These are phyloP conservation scores for Deroptyus accipitrinus DNA, from an alignment of 2,113 vertebrate genomes.

Conservation along the genomic window DNA sequence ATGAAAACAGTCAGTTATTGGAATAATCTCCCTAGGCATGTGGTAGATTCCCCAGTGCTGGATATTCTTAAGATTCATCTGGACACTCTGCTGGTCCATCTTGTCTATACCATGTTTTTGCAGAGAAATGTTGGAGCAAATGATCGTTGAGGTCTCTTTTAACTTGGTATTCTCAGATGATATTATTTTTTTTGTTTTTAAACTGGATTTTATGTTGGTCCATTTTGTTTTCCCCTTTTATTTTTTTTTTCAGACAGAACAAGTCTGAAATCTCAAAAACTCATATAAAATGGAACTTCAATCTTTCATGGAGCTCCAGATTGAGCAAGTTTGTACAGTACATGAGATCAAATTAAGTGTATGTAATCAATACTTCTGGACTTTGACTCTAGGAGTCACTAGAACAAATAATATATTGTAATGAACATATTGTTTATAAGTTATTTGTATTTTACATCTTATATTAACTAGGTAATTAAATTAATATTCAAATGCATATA, in stretches of 20 bases:
- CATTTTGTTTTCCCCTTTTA: background rate
- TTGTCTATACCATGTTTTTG: background rate
- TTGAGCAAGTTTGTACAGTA: background rate
- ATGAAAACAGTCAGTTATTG: background rate
- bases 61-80: background rate
- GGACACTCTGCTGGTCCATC: background rate
- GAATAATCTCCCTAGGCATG: background rate
- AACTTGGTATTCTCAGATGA: background rate
- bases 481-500: background rate
- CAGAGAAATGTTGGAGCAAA: background rate
- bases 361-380: background rate
- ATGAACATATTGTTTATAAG: background rate
- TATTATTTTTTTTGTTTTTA: background rate
- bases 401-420: background rate
- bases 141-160: background rate
- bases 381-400: background rate
- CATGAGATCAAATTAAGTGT: background rate
- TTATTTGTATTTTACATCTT: background rate
- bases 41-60: background rate
- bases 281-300: background rate
- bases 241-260: fast-evolving
- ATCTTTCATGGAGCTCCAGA: background rate
- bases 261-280: background rate
- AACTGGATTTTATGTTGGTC: background rate
- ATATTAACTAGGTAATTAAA: background rate